Base-by-base conservation (phyloP, 2,888 invertebrate genomes). In the Sturmia bella region DNA sequence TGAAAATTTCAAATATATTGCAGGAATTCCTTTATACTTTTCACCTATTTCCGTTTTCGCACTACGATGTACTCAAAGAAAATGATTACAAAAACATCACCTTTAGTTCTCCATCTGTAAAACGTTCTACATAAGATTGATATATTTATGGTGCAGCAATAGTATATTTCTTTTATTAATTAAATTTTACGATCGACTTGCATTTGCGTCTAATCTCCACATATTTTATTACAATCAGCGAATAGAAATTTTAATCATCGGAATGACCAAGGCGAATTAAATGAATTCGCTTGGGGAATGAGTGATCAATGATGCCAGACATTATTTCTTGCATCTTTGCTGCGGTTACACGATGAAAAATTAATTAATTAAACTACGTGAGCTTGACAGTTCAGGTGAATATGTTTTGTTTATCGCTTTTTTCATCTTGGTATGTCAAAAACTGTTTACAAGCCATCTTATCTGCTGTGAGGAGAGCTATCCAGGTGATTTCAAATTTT, bases 11-110 rank as follows among this genome's bases (percentile, higher is more conserved):
- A 32, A 32, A 7, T 9, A 7, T 32, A 32, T 32, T 43, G 43
- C 15, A 15, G 37, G 15, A 45, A 27, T 66, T 19, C 37, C 9
- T 50, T 7, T n/a, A 39, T 32, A 52, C 7, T 41, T 43, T 64
- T 66, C 45, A 64, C 57, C 39, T 52, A 70, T 57, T 72, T 73
- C 61, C 66, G 73, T 56, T 61, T 52, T 54, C n/a, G 7, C 32
- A 32, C 5, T 17, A 13, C 32, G 17, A 56, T 56, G 32, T 56
- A 32, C 9, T 32, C 9, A 32, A 1, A 32, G 9, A 7, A 7
- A 32, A 32, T 9, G 1, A 32, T 32, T 32, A 7, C 32, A 7
- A 9, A 32, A 32, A 32, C n/a, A n/a, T n/a, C n/a, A n/a, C n/a
- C n/a, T n/a, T 27, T 27, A 32, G 32, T 32, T 32, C 7, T n/a